Conservation (phyloP, 2,113 vertebrate genomes). For the Xyliphius kryptos region DNA sequence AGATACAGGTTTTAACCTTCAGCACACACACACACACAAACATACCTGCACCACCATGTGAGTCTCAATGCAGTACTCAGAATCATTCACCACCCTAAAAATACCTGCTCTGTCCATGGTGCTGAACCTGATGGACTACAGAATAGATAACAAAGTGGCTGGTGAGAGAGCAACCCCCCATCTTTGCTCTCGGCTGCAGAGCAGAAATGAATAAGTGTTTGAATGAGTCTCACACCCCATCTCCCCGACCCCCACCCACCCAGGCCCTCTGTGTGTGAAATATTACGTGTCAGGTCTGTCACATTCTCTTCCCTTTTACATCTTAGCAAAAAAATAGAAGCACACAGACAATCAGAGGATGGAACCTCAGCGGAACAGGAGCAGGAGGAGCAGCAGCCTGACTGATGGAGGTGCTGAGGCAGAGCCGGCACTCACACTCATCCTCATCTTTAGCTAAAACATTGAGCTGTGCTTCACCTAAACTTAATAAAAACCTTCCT, state of each 20-base stretch:
- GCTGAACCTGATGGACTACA: no score
- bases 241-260: background rate
- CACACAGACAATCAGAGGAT: slow-evolving; percentile 51
- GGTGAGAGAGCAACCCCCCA: no score
- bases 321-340: slow-evolving; percentile 39
- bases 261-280: slow-evolving; percentile 31
- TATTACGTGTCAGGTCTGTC: slow-evolving; percentile 58
- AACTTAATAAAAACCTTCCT: slow-evolving; percentile 49
- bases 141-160: no score
- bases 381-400: slow-evolving; percentile 42
- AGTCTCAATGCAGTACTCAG: no score
- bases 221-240: slow-evolving; percentile 14
- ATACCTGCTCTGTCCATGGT: no score
- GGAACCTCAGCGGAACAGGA: slow-evolving; percentile 21
- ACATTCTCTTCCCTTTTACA: slow-evolving; percentile 56
- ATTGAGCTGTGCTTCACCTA: slow-evolving; percentile 41
- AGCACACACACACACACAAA: background rate
- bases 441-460: slow-evolving; percentile 49
- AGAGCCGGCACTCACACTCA: slow-evolving; percentile 48
- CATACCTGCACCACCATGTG: slow-evolving; percentile 7
- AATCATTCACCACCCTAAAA: no score
- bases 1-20: no score
- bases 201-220: background rate
- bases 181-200: no score
- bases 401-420: slow-evolving; percentile 56